Evolutionary conservation across 1,140 invertebrate genomes (phyloP), one percentile per base, ranked within the genome.

Genomic region (Drosophila rufa): DNA sequence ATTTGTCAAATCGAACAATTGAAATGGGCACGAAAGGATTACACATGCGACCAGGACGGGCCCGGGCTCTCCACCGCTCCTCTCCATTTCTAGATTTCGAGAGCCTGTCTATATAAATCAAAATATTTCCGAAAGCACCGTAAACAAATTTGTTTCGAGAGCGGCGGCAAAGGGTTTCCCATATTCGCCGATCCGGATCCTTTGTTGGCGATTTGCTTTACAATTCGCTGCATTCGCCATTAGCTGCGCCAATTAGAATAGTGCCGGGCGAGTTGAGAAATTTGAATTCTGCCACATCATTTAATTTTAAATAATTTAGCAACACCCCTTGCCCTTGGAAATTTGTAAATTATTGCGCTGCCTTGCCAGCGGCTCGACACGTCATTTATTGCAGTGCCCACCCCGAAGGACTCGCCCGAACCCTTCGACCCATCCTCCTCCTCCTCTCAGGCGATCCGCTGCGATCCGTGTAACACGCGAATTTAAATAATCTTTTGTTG

Each of bases 211-310:
- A 62, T 77, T 62, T 65, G 48, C 67, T 87, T 87, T 78, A 78
- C 86, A 78, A 91, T 79, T 83, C 82, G 86, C 48, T 91, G 87
- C 86, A 70, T 79, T 76, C 67, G 64, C 69, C 68, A 91, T 87
- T 84, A 83, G 85, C 51, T 67, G 80, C 77, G 84, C 71, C 84
- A 91, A 90, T 90, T 91, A 86, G 82, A 90, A 90, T 77, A 82
- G 75, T 71, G 19, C 27, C 55, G 22, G 51, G 47, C 50, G 38
- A 7, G 40, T 47, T 76, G 81, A 92, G 71, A 92, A 92, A 92
- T 92, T 91, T 92, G 91, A 92, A 92, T 92, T 78, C 77, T 92
- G 91, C 91, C 91, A 92, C 86, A 82, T 92, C 91, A 92, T 92
- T 92, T 89, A 92, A 80, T 92, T 92, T 91, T 65, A 87, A 86